These are phyloP conservation scores for Xestia ashworthii DNA, from an alignment of 2,888 invertebrate species.

Conservation along the genomic window DNA sequence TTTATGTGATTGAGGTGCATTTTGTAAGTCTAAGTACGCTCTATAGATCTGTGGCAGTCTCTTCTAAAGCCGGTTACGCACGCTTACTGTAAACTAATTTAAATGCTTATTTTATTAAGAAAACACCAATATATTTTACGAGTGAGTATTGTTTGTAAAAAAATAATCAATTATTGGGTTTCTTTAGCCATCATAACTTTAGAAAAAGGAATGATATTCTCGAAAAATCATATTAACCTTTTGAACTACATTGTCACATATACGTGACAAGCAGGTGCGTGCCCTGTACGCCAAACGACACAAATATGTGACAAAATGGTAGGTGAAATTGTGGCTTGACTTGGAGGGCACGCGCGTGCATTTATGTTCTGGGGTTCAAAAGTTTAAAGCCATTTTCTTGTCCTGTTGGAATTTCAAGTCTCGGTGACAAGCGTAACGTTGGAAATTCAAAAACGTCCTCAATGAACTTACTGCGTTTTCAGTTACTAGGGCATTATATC, in stretches of 20 bases:
- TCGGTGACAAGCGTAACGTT: background rate
- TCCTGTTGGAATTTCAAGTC: background rate
- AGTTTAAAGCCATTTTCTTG: background rate
- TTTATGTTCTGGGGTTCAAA: too few species aligned
- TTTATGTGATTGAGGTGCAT: background rate
- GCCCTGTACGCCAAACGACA: too few species aligned
- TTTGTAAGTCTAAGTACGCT: background rate
- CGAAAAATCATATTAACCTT: background rate
- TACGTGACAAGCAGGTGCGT: too few species aligned
- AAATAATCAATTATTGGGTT: conserved; percentile 21
- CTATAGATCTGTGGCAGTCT: background rate
- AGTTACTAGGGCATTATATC: background rate
- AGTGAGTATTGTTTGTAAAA: conserved; percentile 32
- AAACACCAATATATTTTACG: conserved; percentile 32
- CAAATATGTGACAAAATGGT: too few species aligned
- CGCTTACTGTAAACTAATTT: background rate
- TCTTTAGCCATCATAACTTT: background rate
- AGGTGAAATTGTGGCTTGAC: too few species aligned
- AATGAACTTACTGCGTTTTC: background rate
- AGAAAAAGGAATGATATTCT: conserved; percentile 9
- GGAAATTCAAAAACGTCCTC: background rate
- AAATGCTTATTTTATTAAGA: conserved; percentile 16
- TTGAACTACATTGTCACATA: too few species aligned
- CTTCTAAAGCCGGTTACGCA: background rate
- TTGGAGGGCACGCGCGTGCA: too few species aligned